A percentile compares a stretch with the other conserved stretches of the same genome.
These are phyloP conservation scores for Psammodynastes pulverulentus DNA, from an alignment of 2,113 vertebrate species.

Conservation along the genomic window DNA sequence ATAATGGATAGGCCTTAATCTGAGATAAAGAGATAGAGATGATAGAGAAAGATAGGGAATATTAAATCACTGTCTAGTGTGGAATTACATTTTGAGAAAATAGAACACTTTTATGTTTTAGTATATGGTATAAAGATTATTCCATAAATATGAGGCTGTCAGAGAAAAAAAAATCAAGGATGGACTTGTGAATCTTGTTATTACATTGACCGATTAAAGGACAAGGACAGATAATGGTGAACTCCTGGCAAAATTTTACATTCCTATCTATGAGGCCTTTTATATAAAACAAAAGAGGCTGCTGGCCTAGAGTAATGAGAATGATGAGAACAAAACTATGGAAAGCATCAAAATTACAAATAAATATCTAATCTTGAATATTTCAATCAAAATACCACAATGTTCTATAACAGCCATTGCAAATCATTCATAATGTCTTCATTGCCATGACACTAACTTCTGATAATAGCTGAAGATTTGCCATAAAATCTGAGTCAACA, in stretches of 20 bases:
- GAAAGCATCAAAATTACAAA: neutral
- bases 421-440: neutral
- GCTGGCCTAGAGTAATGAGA: rapidly evolving
- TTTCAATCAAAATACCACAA: neutral
- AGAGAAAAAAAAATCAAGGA: neutral
- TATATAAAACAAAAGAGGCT: constrained; percentile 8
- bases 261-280: neutral
- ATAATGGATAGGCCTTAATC: rapidly evolving
- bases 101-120: neutral
- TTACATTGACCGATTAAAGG: neutral
- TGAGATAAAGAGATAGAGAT: neutral
- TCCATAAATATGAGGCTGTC: neutral
- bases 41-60: neutral
- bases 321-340: rapidly evolving
- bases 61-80: neutral
- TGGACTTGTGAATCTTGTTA: neutral
- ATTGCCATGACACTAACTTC: neutral
- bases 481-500: neutral
- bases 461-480: neutral
- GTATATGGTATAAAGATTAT: neutral
- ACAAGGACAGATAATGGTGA: neutral
- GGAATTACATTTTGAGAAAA: neutral
- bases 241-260: neutral
- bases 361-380: neutral
- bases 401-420: neutral